Evolutionary conservation across 2,888 invertebrate genomes (phyloP), one percentile per base, ranked within the genome.

Genomic region (Biston stratarius): DNA sequence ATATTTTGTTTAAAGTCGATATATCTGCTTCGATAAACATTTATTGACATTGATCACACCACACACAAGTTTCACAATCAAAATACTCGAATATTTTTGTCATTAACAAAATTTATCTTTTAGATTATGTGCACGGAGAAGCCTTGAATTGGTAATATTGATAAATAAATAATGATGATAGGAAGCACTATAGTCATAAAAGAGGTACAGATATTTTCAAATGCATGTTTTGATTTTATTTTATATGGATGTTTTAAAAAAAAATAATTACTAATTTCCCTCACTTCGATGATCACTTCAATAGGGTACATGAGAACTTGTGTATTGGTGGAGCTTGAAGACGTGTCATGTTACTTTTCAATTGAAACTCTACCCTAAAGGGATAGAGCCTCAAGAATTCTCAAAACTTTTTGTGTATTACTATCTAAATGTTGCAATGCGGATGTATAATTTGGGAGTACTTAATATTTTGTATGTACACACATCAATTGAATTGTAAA

Each of bases 101-200:
- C 34, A 52, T 63, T 76, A 79, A 70, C 75, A 79, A 64, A 67
- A 57, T 61, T 81, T 81, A 81, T 82, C 81, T 70, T 48, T 62
- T 63, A 73, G 78, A 80, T 82, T 74, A 78, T 59, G 72, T 59
- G 64, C 49, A 64, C 53, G 49, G 49, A 56, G 60, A 52, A 68
- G 56, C 67, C 67, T 68, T 67, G 67, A 61, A 71, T 76, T 72
- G 71, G 74, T 80, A 75, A 74, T 78, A 64, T 55, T 60, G 69
- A 59, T 65, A 69, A 61, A 59, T 24, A 64, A 60, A 52, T 34
- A 44, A 64, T 10, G 55, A 44, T 42, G 55, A 55, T 55, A 55
- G 55, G 55, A 55, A 55, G 55, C 33, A 6, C 42, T 44, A 15
- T 15, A 53, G 15, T 53, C 40, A 53, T 40, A 55, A 44, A 24